Percentiles rank a stretch among this genome's conserved stretches.
Evolutionary conservation across 2,113 vertebrate species (phyloP).

Genomic region (Brachionichthys hirsutus): DNA sequence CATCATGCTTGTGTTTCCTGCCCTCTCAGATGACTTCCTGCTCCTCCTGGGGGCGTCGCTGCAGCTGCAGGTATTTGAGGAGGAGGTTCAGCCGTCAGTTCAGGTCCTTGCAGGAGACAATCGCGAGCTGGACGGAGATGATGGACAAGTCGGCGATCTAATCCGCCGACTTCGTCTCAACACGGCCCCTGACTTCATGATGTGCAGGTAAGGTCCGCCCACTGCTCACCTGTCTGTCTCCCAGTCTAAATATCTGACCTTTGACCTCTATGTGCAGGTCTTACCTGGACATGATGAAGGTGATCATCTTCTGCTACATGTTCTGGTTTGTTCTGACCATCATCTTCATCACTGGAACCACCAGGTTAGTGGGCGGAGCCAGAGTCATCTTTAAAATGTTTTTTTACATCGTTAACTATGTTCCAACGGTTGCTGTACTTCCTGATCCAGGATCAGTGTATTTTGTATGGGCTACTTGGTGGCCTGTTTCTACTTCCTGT

Average conservation of each 20-base stretch:
- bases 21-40: slow-evolving; percentile 87
- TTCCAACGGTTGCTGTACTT: background rate
- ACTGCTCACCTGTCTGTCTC: background rate
- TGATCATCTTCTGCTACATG: slow-evolving; percentile 93
- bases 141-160: slow-evolving; percentile 60
- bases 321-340: slow-evolving; percentile 97
- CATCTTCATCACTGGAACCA: slow-evolving; percentile 96
- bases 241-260: background rate
- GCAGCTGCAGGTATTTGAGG: slow-evolving; percentile 92
- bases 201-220: slow-evolving; percentile 41
- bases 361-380: slow-evolving; percentile 59
- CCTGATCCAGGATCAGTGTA: slow-evolving; percentile 84
- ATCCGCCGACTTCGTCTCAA: slow-evolving; percentile 82
- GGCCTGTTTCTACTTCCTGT: slow-evolving; percentile 94
- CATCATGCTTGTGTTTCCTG: background rate
- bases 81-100: slow-evolving; percentile 84
- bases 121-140: slow-evolving; percentile 81
- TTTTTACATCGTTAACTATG: no score
- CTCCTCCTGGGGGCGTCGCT: slow-evolving; percentile 89
- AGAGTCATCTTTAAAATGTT: no score
- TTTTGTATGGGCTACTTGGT: slow-evolving; percentile 97
- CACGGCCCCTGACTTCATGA: slow-evolving; percentile 90
- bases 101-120: slow-evolving; percentile 90
- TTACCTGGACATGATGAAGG: slow-evolving; percentile 94
- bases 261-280: slow-evolving; percentile 76